Conservation (phyloP, 2,888 invertebrate genomes). For the Melanostoma mellinum region DNA sequence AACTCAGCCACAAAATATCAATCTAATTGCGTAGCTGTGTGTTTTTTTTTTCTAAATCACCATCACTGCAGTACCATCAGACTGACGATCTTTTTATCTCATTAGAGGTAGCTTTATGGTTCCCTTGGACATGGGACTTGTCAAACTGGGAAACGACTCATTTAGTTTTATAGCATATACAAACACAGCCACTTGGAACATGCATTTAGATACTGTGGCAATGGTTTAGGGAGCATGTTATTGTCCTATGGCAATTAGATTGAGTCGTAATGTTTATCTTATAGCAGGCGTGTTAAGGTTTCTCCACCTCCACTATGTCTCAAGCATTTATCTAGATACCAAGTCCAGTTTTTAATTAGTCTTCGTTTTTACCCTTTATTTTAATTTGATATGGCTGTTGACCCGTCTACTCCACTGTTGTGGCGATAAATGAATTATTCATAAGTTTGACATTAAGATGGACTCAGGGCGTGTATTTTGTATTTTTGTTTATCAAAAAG, state of each 20-base stretch:
- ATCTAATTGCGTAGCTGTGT: constrained; percentile 1
- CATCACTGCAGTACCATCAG: constrained; percentile 24
- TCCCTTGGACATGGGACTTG: constrained; percentile 46
- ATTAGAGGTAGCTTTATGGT: constrained; percentile 68
- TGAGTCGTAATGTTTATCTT: constrained; percentile 22
- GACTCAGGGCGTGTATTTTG: constrained; percentile 7
- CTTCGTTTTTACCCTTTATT: constrained; percentile 1
- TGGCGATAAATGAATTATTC: constrained; percentile 47
- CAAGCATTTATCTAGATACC: neutral
- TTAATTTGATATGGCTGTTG: neutral
- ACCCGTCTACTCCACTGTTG: constrained; percentile 2
- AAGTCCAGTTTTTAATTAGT: constrained; percentile 56
- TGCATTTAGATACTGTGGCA: constrained; percentile 56
- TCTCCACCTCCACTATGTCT: constrained; percentile 5
- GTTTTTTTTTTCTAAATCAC: neutral
- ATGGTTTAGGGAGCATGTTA: constrained; percentile 6
- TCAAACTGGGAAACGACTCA: constrained; percentile 64
- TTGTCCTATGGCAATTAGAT: neutral
- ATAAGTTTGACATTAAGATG: constrained; percentile 46
- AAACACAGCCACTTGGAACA: constrained; percentile 62
- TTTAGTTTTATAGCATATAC: constrained; percentile 58
- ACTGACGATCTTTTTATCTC: constrained; percentile 65
- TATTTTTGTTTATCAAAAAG: constrained; percentile 26
- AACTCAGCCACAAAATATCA: neutral
- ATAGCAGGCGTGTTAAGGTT: too few relatives aligned